Conservation (phyloP, 1,140 invertebrate genomes). For the Daktulosphaira vitifoliae region DNA sequence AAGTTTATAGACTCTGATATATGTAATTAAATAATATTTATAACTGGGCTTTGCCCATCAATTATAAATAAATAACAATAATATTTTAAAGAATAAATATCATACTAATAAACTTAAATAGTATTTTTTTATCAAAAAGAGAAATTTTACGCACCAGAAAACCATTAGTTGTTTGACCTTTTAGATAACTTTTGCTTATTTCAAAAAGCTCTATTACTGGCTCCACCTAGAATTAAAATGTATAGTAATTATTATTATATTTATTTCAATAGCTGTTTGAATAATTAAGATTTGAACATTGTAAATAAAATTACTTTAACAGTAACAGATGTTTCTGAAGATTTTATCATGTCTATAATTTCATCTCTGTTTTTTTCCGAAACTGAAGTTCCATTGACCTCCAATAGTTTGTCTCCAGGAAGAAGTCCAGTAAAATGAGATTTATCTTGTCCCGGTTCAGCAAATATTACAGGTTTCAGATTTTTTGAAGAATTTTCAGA, state of each 20-base stretch:
- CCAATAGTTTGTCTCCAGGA: slow-evolving; percentile 83
- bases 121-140: no score
- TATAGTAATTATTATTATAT: no score
- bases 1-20: no score
- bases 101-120: no score
- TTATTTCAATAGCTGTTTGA: not conserved
- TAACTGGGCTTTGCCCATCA: no score
- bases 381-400: slow-evolving; percentile 80
- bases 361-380: slow-evolving; percentile 79
- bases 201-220: slow-evolving; percentile 20
- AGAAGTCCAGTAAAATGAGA: slow-evolving; percentile 69
- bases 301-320: slow-evolving; percentile 60
- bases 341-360: slow-evolving; percentile 85
- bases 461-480: slow-evolving; percentile 71
- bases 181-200: slow-evolving; percentile 17
- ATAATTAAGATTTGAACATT: not conserved
- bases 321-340: slow-evolving; percentile 68
- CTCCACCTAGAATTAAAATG: slow-evolving; percentile 9
- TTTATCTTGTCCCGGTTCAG: slow-evolving; percentile 73
- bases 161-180: not conserved
- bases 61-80: no score
- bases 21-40: no score
- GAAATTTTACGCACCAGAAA: not conserved
- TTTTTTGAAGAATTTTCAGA: slow-evolving; percentile 49
- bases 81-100: no score